Base-by-base conservation (phyloP, 2,888 invertebrate genomes). In the Sialis lutaria region DNA sequence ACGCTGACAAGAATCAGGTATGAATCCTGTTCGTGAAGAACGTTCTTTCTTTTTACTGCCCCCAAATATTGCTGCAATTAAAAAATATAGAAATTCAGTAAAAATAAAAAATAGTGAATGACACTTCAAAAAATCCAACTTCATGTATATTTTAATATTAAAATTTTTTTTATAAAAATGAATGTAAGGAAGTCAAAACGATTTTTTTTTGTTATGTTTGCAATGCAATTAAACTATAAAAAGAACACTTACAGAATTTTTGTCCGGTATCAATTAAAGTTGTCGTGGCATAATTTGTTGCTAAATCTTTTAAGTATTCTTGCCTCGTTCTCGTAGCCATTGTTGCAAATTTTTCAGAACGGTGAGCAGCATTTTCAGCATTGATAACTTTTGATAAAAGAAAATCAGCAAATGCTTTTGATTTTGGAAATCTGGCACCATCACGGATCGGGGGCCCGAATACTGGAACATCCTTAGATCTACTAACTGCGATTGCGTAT, bases 321-420 rank as follows among this genome's bases (percentile, higher is more conserved):
- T 92, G 89, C 53, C 95, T 72, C 40, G 96, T 96, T 56, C 96
- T 75, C 7, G 89, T 90, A 8, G 95, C 93, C 93, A 96, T 95
- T 43, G 91, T 90, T 46, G 88, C 87, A 67, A 96, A 96, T 67
- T 96, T 96, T 59, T 93, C 91, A 41, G 93, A 92, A 56, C 88
- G 78, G 62, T 95, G 92, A 8, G 93, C 93, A 8, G 95, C 93
- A 67, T 93, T 93, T 64, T 96, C 95, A 30, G 91, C 95, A 65
- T 96, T 96, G 53, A 96, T 90, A 39, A 91, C 85, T 79, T 96
- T 96, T 48, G 93, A 88, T 57, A 95, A 69, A 43, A 96, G 73
- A 64, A 95, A 89, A 62, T 96, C 92, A n/a, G 88, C 84, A 64
- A 96, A 95, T n/a, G 81, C 77, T 67, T 87, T 85, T 47, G 88